Evolutionary conservation across 2,888 invertebrate species (phyloP).

Genomic region (Cecidostiba fungosa): DNA sequence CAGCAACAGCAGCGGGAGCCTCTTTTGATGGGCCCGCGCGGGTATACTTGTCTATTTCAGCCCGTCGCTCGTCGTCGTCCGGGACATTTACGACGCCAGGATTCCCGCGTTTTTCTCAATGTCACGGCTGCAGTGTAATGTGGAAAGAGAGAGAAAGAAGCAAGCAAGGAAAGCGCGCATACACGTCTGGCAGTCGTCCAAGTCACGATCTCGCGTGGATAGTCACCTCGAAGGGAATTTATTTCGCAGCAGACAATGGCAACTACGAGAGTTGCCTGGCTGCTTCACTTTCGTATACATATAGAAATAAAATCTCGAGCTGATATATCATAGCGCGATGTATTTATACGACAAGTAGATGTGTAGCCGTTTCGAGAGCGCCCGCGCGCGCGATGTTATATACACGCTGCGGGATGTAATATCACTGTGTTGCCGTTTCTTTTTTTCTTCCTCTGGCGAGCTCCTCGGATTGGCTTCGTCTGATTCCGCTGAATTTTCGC

Average conservation of each 20-base stretch:
- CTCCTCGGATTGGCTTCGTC: background rate
- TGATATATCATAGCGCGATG: slow-evolving; percentile 39
- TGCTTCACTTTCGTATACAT: slow-evolving; percentile 3
- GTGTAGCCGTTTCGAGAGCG: background rate
- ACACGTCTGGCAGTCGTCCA: slow-evolving; percentile 42
- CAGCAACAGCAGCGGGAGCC: background rate
- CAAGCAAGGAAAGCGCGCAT: background rate
- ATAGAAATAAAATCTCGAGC: slow-evolving; percentile 38
- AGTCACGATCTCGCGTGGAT: slow-evolving; percentile 54
- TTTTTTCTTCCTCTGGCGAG: background rate
- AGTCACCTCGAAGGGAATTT: slow-evolving; percentile 56
- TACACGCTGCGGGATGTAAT: background rate
- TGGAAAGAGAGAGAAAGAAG: background rate
- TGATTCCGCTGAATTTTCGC: background rate
- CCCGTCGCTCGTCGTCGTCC: background rate
- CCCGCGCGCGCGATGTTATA: background rate
- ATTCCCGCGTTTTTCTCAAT: slow-evolving; percentile 51
- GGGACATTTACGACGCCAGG: slow-evolving; percentile 45
- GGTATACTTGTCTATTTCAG: background rate
- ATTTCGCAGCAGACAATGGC: slow-evolving; percentile 50
- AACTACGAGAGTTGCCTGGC: background rate
- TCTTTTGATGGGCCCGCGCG: background rate
- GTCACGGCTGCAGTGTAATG: slow-evolving; percentile 35
- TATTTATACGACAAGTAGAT: slow-evolving; percentile 53
- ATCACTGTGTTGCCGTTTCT: background rate